phyloP scores from a whole-genome alignment of 2,888 invertebrate species.

The Harpalus rufipes region DNA sequence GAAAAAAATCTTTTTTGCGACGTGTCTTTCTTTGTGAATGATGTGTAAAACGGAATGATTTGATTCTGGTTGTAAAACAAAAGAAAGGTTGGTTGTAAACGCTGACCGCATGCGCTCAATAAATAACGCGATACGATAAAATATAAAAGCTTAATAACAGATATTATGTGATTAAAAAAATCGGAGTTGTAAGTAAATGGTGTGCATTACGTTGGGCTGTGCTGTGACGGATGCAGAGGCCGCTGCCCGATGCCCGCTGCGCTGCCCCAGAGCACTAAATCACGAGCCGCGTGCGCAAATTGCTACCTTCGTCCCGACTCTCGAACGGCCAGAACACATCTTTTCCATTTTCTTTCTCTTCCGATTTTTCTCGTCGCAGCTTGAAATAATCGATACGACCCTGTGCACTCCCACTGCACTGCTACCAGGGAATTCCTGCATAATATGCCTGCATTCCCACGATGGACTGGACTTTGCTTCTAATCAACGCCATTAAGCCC shows the following conservation, averaged over 20 bases:
- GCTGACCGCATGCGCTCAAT: constrained; percentile 60
- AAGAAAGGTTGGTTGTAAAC: constrained; percentile 25
- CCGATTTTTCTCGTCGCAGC: constrained; percentile 36
- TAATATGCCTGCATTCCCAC: constrained; percentile 11
- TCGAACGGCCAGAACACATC: constrained; percentile 45
- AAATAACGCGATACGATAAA: constrained; percentile 66
- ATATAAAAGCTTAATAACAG: constrained; percentile 67
- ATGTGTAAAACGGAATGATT: background rate
- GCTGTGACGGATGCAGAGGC: constrained; percentile 19
- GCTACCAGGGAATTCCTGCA: constrained; percentile 51
- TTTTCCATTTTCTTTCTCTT: constrained; percentile 52
- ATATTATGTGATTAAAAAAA: constrained; percentile 67
- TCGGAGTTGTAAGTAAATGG: constrained; percentile 63
- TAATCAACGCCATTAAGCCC: background rate
- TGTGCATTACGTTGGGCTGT: constrained; percentile 59
- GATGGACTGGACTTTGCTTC: background rate
- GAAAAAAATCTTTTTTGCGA: no score
- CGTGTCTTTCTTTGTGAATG: no score
- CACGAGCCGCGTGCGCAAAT: constrained; percentile 60
- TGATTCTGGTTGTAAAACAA: constrained; percentile 29
- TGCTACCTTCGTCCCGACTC: constrained; percentile 54
- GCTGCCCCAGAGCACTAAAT: constrained; percentile 64
- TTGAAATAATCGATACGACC: constrained; percentile 54
- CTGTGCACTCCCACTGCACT: constrained; percentile 42
- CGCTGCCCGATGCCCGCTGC: background rate